Base-by-base conservation (phyloP, 2,797 vertebrate species). In the Anas flavirostris region DNA sequence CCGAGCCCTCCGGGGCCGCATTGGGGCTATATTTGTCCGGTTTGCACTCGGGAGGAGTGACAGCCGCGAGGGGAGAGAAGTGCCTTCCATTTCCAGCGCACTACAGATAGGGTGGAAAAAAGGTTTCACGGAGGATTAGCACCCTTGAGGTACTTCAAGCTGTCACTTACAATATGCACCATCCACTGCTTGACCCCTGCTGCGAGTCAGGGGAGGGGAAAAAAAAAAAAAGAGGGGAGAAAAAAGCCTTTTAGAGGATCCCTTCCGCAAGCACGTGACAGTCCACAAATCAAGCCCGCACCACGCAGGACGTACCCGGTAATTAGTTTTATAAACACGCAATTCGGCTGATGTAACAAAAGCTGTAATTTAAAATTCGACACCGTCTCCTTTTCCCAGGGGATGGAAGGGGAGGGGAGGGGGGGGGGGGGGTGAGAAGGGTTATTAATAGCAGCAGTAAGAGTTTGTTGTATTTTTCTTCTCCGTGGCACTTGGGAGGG, bases 71-170 rank as follows among this genome's bases (percentile, higher is more conserved):
- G 85, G 43, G 74, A 35, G 60, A 50, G 78, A 83, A 95, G 91
- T 39, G 84, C 90, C 37, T 95, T 58, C 90, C 88, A 39, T 83
- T 86, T 33, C 9, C 92, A 83, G 90, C 4, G 15, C 77, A 18
- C 59, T 73, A 59, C 17, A 91, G 90, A 86, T 86, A 80, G 4
- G 77, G 44, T 2, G 81, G 75, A 29, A 25, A 63, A 63, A 69
- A 48, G 67, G 46, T 48, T 70, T 41, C 31, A 1, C 8, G 55
- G 84, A 59, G 90, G 90, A 91, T 95, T 92, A 94, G 48, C 90
- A 60, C 92, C 94, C 90, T 83, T 60, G 92, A 86, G 90, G 84
- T 58, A 59, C 90, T 94, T 33, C 35, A 91, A 69, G 81, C 87
- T 94, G 92, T 91, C 92, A 44, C 92, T 92, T 68, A 17, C 33